Percentiles rank a stretch among this genome's conserved stretches.
phyloP scores from a whole-genome alignment of 2,113 vertebrate species.

The Cervus canadensis region DNA sequence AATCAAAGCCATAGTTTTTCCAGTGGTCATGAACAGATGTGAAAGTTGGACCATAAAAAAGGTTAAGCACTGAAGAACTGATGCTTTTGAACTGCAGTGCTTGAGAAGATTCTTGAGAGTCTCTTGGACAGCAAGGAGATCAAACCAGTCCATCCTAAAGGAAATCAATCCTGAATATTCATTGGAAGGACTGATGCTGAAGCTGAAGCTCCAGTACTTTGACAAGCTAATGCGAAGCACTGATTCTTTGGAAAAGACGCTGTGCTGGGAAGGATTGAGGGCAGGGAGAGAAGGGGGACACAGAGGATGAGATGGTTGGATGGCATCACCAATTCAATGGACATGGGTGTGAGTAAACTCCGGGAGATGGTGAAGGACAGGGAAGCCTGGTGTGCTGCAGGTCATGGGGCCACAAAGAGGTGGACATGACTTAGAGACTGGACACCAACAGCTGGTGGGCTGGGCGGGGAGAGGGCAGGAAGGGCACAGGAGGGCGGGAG shows the following conservation, averaged over 20 bases:
- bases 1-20: not conserved
- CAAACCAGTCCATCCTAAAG: not conserved
- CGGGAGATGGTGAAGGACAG: not conserved
- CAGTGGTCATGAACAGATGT: not conserved
- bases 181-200: not conserved
- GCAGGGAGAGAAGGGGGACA: not conserved
- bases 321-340: not conserved
- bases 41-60: not conserved
- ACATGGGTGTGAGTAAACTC: not conserved
- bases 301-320: not conserved
- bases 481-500: not conserved
- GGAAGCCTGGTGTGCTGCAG: not conserved
- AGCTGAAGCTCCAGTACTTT: not conserved
- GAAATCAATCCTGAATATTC: not conserved
- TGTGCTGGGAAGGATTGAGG: not conserved
- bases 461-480: not conserved
- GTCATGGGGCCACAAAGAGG: not conserved
- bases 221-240: not conserved
- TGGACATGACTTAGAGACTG: not conserved
- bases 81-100: not conserved
- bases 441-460: not conserved
- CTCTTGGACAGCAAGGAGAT: not conserved
- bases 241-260: not conserved
- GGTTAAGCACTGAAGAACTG: not conserved
- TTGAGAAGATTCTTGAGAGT: not conserved